Percentiles rank a stretch among this genome's conserved stretches.
These are phyloP conservation scores for Lagopus leucura DNA, from an alignment of 2,113 vertebrate species.

Conservation along the genomic window DNA sequence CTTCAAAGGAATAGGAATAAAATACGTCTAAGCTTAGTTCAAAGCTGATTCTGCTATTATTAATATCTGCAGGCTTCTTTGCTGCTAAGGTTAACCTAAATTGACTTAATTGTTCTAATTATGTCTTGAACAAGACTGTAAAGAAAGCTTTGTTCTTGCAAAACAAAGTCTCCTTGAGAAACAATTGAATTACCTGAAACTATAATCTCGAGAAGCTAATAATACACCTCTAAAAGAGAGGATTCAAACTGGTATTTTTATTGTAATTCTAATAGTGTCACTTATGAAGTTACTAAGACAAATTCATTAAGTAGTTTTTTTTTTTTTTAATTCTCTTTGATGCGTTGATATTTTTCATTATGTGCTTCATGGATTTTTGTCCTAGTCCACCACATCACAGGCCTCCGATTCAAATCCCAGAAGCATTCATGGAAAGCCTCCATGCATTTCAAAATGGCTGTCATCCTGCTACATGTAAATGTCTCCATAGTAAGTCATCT, in stretches of 20 bases:
- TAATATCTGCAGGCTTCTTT: neutral
- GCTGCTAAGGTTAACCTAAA: constrained; percentile 22
- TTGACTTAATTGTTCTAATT: constrained; percentile 54
- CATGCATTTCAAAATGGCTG: neutral
- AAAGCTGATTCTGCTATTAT: neutral
- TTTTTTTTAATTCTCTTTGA: neutral
- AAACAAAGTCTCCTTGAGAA: neutral
- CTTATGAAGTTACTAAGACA: neutral
- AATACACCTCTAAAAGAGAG: neutral
- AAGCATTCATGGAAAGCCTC: neutral
- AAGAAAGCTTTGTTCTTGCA: constrained; percentile 16
- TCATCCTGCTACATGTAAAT: neutral
- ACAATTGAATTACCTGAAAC: neutral
- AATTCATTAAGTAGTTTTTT: neutral
- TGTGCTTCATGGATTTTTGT: neutral
- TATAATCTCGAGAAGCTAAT: neutral
- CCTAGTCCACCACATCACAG: neutral
- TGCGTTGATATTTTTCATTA: neutral
- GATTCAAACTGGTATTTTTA: neutral
- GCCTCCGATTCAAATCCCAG: neutral
- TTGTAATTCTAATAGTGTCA: neutral
- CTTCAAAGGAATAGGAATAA: constrained; percentile 39
- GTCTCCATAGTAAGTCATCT: neutral
- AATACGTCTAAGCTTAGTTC: constrained; percentile 34
- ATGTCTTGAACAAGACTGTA: neutral